Conservation (phyloP, 2,888 invertebrate species). For the Parasteatoda lunata region DNA sequence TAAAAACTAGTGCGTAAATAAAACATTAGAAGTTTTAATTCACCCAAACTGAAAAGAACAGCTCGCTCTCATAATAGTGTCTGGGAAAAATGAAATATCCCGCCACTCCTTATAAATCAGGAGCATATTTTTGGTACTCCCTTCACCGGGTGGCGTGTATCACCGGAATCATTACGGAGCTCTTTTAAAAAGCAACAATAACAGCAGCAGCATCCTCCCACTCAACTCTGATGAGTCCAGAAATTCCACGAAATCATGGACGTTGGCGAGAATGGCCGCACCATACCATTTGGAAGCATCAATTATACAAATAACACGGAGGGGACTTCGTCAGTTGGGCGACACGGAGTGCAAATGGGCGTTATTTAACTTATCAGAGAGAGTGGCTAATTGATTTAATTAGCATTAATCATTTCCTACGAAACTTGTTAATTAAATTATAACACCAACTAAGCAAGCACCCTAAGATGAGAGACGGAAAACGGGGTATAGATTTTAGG, state of each 20-base stretch:
- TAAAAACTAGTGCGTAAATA: too few species aligned
- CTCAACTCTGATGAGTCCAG: not conserved
- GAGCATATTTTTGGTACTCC: too few species aligned
- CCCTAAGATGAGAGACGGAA: not conserved
- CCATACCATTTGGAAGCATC: constrained; percentile 28
- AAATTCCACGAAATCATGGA: not conserved
- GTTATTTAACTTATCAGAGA: constrained; percentile 56
- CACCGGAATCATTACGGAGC: too few species aligned
- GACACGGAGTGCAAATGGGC: constrained; percentile 19
- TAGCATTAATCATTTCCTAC: constrained; percentile 64
- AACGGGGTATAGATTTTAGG: not conserved
- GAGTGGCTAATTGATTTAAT: constrained; percentile 66
- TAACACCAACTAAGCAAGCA: constrained; percentile 44
- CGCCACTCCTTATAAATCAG: too few species aligned
- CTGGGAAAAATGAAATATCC: too few species aligned
- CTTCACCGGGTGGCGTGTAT: too few species aligned
- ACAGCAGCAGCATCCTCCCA: not conserved
- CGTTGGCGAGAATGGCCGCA: not conserved
- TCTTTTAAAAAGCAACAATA: not conserved
- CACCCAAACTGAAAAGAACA: too few species aligned
- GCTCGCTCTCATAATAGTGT: too few species aligned
- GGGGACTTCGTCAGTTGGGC: not conserved
- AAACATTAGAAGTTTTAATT: too few species aligned
- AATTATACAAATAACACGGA: constrained; percentile 51
- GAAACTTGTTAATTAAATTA: constrained; percentile 67